Evolutionary conservation across 2,888 invertebrate species (phyloP), one percentile per base, ranked within the genome.

Genomic region (Cephus spinipes): DNA sequence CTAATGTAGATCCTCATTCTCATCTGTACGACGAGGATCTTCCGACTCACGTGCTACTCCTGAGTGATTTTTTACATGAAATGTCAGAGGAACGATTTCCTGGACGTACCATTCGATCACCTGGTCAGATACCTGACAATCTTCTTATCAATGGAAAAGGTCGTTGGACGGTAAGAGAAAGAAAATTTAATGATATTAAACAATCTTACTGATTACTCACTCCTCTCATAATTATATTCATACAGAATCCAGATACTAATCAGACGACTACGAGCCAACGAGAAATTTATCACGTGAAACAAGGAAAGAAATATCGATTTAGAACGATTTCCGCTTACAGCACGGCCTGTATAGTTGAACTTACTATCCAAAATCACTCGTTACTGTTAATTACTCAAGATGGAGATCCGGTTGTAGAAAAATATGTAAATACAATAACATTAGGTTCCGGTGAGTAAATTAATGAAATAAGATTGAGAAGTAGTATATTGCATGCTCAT

Each of bases 121-220:
- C 95, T 55, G 96, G 96, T 12, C 96, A 96, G 92, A 94, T 95
- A 89, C 96, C 97, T 55, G 95, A 96, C 86, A 96, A 95, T 68
- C 93, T 97, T 78, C 92, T 97, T 79, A 95, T 97, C 86, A 97
- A 97, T 92, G 97, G 97, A 88, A 95, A 95, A 91, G 96, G 97
- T 74, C 79, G 71, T 15, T 81, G 55, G 32, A 79, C 31, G 81
- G 86, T 82, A 78, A 81, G 73, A 12, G 31, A 34, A 4, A 11
- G 12, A 69, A 12, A 31, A 11, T 11, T 34, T 34, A 35, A 35
- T 12, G 35, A 34, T 34, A 12, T 12, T 12, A 35, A 35, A 11
- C 35, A 35, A 11, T 11, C 35, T 3, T 11, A 35, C 35, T 11
- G 34, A 35, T n/a, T 12, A 34, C 9, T 32, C 34, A 11, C 1